Base-by-base conservation (phyloP, 2,113 vertebrate genomes). In the Fregetta grallaria region DNA sequence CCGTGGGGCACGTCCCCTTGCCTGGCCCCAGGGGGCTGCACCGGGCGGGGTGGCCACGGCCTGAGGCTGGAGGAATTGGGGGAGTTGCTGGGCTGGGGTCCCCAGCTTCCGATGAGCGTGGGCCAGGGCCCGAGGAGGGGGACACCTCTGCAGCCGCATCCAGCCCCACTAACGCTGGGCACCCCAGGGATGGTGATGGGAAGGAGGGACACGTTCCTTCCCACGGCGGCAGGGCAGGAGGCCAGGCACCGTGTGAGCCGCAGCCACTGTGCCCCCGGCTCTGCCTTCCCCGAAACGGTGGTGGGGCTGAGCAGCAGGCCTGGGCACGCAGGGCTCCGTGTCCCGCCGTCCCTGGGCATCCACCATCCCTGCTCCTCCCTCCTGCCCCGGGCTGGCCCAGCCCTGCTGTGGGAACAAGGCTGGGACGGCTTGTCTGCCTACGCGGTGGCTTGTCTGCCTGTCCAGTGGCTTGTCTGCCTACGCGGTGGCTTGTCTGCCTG, bases 21-120 rank as follows among this genome's bases (percentile, higher is more conserved):
- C 75, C 66, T 29, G 38, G 11, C 20, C 29, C 21, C 4, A 15
- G 61, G 49, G 55, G 15, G 27, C 59, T 65, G 59, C 10, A 17
- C n/a, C 7, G 0, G 27, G 30, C 19, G 34, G 47, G 30, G 36
- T 2, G 40, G 17, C 42, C 0, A 3, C 1, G 5, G 27, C n/a
- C 12, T 5, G 20, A 49, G 42, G 36, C 42, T 2, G 19, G 34
- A 5, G 55, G 38, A 55, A 45, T 1, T 42, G 65, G 34, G 45
- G 44, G 32, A 32, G 21, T 25, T 4, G 8, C 58, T 30, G 50
- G 30, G 30, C 30, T 29, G 66, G 40, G 38, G 6, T 42, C 20
- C 44, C 14, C 5, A 1, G 16, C 52, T 30, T 11, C 3, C 1
- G 66, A 8, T 1, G 14, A 73, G 36, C 0, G 1, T 7, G 30